phyloP scores from a whole-genome alignment of 2,888 invertebrate species.

The Hofmannophila pseudospretella region DNA sequence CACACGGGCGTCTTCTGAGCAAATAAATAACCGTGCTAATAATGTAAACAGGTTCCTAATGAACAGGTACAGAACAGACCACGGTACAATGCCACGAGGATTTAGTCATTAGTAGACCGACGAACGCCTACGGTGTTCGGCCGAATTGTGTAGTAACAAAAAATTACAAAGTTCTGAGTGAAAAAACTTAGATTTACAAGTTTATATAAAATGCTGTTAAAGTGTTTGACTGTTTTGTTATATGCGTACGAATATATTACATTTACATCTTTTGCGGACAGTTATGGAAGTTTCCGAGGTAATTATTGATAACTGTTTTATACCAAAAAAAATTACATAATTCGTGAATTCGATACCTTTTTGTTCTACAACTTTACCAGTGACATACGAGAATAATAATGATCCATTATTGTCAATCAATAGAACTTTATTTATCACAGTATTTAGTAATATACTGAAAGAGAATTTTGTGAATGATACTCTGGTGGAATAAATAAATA shows the following conservation, averaged over 20 bases:
- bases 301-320: conserved; percentile 10
- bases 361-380: too few relatives aligned
- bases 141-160: too few relatives aligned
- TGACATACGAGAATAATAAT: too few relatives aligned
- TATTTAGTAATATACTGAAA: too few relatives aligned
- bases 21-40: conserved; percentile 2
- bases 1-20: background rate
- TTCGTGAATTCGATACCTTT: too few relatives aligned
- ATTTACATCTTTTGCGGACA: conserved; percentile 17
- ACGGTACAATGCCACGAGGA: conserved; percentile 1
- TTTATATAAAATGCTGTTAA: conserved; percentile 1
- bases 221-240: conserved; percentile 8
- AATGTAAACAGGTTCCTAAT: conserved; percentile 6
- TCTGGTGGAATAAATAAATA: too few relatives aligned
- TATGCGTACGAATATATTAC: conserved; percentile 15
- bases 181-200: background rate
- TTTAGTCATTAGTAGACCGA: background rate
- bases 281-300: conserved; percentile 25
- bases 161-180: too few relatives aligned
- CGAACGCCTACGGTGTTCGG: background rate
- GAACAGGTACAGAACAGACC: background rate
- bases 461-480: too few relatives aligned
- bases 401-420: too few relatives aligned
- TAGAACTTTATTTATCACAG: too few relatives aligned
- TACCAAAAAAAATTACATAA: too few relatives aligned